Evolutionary conservation across 2,113 vertebrate genomes (phyloP).

Genomic region (Oostethus manadensis): DNA sequence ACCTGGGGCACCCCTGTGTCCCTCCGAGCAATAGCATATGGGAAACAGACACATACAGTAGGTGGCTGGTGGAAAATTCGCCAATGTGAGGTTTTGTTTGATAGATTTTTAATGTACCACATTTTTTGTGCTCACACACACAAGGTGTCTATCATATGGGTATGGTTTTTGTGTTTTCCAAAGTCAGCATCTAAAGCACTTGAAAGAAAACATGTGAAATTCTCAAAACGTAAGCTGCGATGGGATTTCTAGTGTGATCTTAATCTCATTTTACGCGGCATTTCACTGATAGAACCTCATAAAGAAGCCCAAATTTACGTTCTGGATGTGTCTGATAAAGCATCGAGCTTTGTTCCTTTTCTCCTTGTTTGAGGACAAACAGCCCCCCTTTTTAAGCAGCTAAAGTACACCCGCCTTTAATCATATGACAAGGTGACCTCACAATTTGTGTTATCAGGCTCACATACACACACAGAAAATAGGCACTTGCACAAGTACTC

Average conservation of each 20-base stretch:
- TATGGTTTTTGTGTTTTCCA: slow-evolving; percentile 3
- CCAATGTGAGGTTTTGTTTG: slow-evolving; percentile 14
- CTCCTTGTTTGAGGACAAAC: slow-evolving; percentile 48
- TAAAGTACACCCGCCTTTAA: slow-evolving; percentile 59
- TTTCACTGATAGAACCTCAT: slow-evolving; percentile 63
- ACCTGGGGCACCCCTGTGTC: slow-evolving; percentile 53
- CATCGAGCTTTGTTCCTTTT: slow-evolving; percentile 36
- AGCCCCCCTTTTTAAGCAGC: slow-evolving; percentile 38
- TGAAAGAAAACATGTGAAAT: slow-evolving; percentile 32
- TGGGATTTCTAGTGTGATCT: slow-evolving; percentile 57
- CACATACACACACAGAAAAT: slow-evolving; percentile 21
- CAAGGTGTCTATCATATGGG: not conserved
- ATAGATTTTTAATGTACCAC: slow-evolving; percentile 22
- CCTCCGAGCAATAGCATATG: slow-evolving; percentile 51
- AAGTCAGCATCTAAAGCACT: slow-evolving; percentile 39
- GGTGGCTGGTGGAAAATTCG: slow-evolving; percentile 25
- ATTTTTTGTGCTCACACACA: not conserved
- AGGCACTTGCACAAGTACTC: not conserved
- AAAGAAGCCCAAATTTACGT: slow-evolving; percentile 58
- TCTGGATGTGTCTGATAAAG: slow-evolving; percentile 67
- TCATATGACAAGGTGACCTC: slow-evolving; percentile 67
- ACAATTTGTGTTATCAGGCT: slow-evolving; percentile 53
- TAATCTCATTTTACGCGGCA: slow-evolving; percentile 61
- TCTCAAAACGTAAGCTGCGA: slow-evolving; percentile 39
- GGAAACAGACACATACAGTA: slow-evolving; percentile 6